Evolutionary conservation across 1,140 invertebrate genomes (phyloP).

Genomic region (Hetaerina americana): DNA sequence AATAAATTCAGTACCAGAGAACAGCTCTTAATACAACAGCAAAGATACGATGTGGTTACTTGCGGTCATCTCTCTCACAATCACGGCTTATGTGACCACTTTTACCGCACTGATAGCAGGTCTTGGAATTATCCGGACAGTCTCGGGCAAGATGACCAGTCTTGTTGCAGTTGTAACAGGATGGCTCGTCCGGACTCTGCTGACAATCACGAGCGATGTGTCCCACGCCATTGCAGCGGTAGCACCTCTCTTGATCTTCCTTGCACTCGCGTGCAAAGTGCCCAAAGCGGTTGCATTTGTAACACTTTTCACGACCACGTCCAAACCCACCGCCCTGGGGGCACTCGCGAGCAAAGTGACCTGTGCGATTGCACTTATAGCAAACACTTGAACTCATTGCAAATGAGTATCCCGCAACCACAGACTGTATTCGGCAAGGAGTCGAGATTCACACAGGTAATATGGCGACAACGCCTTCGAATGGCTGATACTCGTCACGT

Average conservation of each 20-base stretch:
- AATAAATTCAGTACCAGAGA: not conserved
- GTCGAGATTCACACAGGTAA: not conserved
- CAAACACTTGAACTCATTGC: slow-evolving; percentile 62
- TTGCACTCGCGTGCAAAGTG: slow-evolving; percentile 88
- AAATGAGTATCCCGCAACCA: not conserved
- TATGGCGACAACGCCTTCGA: not conserved
- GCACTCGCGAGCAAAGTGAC: slow-evolving; percentile 77
- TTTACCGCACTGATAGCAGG: slow-evolving; percentile 33
- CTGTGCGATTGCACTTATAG: slow-evolving; percentile 80
- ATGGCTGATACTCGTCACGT: not conserved
- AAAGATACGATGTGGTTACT: slow-evolving; percentile 6
- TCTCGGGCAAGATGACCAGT: slow-evolving; percentile 76
- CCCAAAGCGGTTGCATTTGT: slow-evolving; percentile 87
- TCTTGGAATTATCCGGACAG: slow-evolving; percentile 49
- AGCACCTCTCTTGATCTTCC: slow-evolving; percentile 67
- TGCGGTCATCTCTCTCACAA: slow-evolving; percentile 24
- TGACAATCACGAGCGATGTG: slow-evolving; percentile 84
- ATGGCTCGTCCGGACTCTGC: slow-evolving; percentile 40
- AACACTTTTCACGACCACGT: slow-evolving; percentile 66
- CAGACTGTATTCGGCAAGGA: not conserved
- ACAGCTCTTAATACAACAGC: not conserved
- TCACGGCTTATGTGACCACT: slow-evolving; percentile 35
- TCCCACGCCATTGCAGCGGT: slow-evolving; percentile 68
- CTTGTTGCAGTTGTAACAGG: slow-evolving; percentile 81
- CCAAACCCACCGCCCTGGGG: slow-evolving; percentile 46